A percentile compares a stretch with the other conserved stretches of the same genome.
Evolutionary conservation across 2,113 vertebrate species (phyloP).

Genomic region (Bucco capensis): DNA sequence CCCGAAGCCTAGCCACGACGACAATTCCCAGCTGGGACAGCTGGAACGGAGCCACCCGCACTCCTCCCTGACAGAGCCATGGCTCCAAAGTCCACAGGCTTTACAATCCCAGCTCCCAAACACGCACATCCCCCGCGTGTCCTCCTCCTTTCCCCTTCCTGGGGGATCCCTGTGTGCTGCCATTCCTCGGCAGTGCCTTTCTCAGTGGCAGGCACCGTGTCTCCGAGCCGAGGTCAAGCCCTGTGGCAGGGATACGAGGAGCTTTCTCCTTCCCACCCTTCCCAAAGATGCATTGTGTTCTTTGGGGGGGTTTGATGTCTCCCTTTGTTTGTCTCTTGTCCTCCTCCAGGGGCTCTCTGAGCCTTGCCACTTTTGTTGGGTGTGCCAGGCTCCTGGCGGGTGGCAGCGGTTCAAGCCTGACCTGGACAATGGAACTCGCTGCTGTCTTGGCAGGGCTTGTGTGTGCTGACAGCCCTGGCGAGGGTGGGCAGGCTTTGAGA

Average conservation of each 20-base stretch:
- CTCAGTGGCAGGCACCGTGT: not conserved
- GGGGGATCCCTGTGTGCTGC: fast-evolving
- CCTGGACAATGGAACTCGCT: not conserved
- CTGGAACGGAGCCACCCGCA: not conserved
- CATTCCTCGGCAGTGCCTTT: not conserved
- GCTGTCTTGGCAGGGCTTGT: not conserved
- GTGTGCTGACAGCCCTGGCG: fast-evolving
- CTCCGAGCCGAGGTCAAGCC: not conserved
- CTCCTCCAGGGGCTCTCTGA: not conserved
- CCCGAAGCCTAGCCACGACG: too few relatives aligned
- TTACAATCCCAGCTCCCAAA: not conserved
- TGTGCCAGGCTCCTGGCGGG: not conserved
- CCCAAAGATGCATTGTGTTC: not conserved
- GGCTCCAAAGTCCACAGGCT: not conserved
- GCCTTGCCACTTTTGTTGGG: not conserved
- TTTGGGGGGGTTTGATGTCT: not conserved
- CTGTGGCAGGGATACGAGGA: not conserved
- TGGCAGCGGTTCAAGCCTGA: not conserved
- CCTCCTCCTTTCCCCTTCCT: not conserved
- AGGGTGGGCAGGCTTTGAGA: not conserved
- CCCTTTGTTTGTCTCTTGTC: not conserved
- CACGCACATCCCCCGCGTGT: fast-evolving
- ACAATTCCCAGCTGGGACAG: not conserved
- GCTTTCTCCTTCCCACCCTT: not conserved
- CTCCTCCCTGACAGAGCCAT: not conserved